Evolutionary conservation across 2,113 vertebrate genomes (phyloP).

Genomic region (Anguilla japonica): DNA sequence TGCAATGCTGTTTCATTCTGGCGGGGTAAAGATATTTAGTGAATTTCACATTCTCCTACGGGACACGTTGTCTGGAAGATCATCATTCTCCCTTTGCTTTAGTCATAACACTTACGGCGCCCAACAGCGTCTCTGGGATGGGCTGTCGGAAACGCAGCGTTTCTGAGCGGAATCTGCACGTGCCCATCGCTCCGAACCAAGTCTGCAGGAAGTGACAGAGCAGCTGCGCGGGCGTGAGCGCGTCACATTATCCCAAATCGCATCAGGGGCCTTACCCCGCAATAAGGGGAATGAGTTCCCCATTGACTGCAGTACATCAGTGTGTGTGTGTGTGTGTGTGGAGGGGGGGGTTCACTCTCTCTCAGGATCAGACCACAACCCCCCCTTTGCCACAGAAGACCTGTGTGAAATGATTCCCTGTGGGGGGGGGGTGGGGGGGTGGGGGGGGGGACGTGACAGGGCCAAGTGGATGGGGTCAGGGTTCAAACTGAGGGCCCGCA

Average conservation of each 20-base stretch:
- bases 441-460: not conserved
- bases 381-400: not conserved
- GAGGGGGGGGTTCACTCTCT: not conserved
- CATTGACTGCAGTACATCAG: conserved; percentile 77
- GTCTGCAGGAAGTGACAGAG: conserved; percentile 34
- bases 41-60: not conserved
- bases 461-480: not conserved
- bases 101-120: not conserved
- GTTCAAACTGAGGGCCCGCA: not conserved
- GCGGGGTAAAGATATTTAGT: not conserved
- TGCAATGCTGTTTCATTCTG: not conserved
- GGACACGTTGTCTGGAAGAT: not conserved
- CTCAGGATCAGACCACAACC: not conserved
- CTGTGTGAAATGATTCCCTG: not conserved
- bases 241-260: conserved; percentile 84
- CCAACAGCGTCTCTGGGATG: not conserved
- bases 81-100: not conserved
- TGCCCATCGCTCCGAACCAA: not conserved
- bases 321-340: too few species aligned
- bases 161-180: not conserved
- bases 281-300: conserved; percentile 80
- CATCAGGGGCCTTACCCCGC: conserved; percentile 78
- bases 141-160: not conserved
- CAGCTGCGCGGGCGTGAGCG: conserved; percentile 71
- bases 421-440: too few species aligned